Evolutionary conservation across 2,888 invertebrate genomes (phyloP).

Genomic region (Brenthis hecate): DNA sequence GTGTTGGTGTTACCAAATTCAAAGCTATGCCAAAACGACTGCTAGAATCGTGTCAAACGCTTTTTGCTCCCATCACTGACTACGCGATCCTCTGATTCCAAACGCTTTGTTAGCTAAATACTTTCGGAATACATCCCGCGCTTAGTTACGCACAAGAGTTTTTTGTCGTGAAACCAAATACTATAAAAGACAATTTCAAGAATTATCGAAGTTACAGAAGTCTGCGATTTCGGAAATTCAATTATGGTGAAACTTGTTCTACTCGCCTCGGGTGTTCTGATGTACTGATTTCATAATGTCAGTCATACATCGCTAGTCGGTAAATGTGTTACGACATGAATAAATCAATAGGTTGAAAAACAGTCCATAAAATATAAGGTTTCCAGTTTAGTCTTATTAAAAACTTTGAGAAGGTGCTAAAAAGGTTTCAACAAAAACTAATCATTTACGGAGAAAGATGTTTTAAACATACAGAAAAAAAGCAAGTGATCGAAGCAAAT

Average conservation of each 20-base stretch:
- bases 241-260: conserved; percentile 58
- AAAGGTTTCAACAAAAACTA: conserved; percentile 23
- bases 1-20: conserved; percentile 20
- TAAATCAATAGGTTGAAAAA: conserved; percentile 52
- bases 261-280: conserved; percentile 49
- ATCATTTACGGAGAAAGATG: conserved; percentile 13
- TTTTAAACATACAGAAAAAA: not conserved
- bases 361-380: conserved; percentile 35
- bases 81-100: conserved; percentile 64
- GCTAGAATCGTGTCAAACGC: conserved; percentile 40
- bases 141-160: conserved; percentile 39
- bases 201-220: conserved; percentile 43
- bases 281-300: conserved; percentile 66
- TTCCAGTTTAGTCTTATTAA: conserved; percentile 40
- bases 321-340: conserved; percentile 59
- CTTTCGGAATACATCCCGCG: conserved; percentile 31
- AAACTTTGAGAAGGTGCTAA: conserved; percentile 42
- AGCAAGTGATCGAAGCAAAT: conserved; percentile 19
- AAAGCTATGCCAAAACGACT: conserved; percentile 26
- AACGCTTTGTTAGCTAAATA: conserved; percentile 54
- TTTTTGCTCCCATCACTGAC: conserved; percentile 40
- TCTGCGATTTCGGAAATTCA: conserved; percentile 54
- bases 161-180: conserved; percentile 36
- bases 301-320: conserved; percentile 59
- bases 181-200: conserved; percentile 40